phyloP scores from a whole-genome alignment of 2,888 invertebrate species.

The Chymomyza procnemis region DNA sequence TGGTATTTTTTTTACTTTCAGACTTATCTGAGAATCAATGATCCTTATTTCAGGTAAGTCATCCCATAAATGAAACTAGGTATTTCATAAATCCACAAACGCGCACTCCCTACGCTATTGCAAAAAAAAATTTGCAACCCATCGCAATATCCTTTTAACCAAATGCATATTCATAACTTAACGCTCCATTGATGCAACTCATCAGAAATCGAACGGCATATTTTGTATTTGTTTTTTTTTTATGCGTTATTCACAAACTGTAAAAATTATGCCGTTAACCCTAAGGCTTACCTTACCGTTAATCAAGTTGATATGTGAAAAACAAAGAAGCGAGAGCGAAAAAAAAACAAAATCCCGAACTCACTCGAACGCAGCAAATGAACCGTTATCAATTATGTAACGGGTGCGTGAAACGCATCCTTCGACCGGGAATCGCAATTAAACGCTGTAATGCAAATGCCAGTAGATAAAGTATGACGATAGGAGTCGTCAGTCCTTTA shows the following conservation, averaged over 20 bases:
- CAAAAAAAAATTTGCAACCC: not conserved
- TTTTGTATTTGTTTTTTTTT: conserved; percentile 5
- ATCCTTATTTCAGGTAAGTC: not conserved
- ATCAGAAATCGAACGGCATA: conserved; percentile 47
- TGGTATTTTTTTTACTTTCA: not conserved
- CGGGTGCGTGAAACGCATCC: conserved; percentile 59
- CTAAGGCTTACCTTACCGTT: conserved; percentile 51
- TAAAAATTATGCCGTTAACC: conserved; percentile 21
- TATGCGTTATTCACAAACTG: conserved; percentile 5
- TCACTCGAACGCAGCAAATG: conserved; percentile 36
- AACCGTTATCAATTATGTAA: conserved; percentile 71
- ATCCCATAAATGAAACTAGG: not conserved
- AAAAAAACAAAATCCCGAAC: conserved; percentile 24
- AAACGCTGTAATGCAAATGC: conserved; percentile 63
- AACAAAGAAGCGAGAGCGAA: no score
- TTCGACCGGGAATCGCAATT: conserved; percentile 45
- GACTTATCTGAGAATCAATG: not conserved
- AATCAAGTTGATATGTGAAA: conserved; percentile 56
- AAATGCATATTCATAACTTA: conserved; percentile 61
- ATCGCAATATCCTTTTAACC: conserved; percentile 13
- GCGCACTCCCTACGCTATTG: not conserved
- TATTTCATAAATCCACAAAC: conserved; percentile 25
- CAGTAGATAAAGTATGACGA: conserved; percentile 43
- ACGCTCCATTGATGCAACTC: conserved; percentile 56
- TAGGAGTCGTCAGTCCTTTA: not conserved